Percentiles rank a stretch among this genome's conserved stretches.
Conservation (phyloP, 2,797 vertebrate genomes). For the Selene dorsalis region DNA sequence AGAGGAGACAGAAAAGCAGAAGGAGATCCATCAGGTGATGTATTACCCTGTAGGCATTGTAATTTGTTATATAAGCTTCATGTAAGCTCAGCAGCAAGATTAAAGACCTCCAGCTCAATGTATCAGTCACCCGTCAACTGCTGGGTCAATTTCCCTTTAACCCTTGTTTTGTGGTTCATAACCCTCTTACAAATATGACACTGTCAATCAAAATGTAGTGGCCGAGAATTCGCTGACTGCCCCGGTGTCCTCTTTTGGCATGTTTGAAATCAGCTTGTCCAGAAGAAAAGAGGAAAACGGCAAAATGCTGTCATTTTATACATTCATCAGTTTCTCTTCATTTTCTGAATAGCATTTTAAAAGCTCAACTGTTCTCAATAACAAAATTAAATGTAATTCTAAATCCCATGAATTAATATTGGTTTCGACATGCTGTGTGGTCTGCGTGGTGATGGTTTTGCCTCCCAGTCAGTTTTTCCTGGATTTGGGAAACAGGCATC, state of each 20-base stretch:
- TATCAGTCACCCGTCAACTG: constrained; percentile 88
- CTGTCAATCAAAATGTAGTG: constrained; percentile 83
- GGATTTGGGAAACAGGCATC: constrained; percentile 60
- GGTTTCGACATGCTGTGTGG: constrained; percentile 29
- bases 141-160: constrained; percentile 91
- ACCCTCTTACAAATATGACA: constrained; percentile 86
- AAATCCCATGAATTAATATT: constrained; percentile 43
- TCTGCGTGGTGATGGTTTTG: constrained; percentile 47
- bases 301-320: not conserved
- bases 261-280: constrained; percentile 29
- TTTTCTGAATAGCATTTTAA: constrained; percentile 25
- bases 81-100: constrained; percentile 87
- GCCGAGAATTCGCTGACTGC: constrained; percentile 37
- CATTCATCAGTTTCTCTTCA: not conserved
- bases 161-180: constrained; percentile 89
- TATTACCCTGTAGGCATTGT: constrained; percentile 85
- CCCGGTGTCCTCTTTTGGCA: constrained; percentile 28
- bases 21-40: constrained; percentile 83
- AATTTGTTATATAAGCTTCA: constrained; percentile 90
- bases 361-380: constrained; percentile 10
- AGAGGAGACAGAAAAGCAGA: constrained; percentile 68
- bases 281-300: constrained; percentile 9
- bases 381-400: not conserved
- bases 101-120: constrained; percentile 87
- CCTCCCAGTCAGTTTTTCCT: constrained; percentile 54